Base-by-base conservation (phyloP, 2,113 vertebrate species). In the Prionailurus viverrinus region DNA sequence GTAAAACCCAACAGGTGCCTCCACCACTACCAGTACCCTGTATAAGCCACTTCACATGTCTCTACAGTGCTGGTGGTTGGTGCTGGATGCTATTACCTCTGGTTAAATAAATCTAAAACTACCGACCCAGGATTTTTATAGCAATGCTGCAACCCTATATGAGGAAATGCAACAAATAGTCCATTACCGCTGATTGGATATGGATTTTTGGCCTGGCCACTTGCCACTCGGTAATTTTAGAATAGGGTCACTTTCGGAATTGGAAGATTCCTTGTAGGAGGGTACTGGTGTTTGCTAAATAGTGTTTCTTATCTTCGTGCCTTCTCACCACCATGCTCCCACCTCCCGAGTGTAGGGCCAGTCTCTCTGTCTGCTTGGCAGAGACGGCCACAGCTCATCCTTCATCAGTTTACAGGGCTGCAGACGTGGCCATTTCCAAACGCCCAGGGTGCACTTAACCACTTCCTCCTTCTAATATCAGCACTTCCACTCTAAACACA, bases 161-260 rank as follows among this genome's bases (percentile, higher is more conserved):
- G 55, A 95, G 84, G 92, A 96, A 89, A 95, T 92, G 91, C 83
- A 90, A 91, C 93, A 93, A 80, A 96, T 55, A 78, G 78, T 93
- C 96, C 97, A 92, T 97, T 95, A 91, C 94, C 61, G 48, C 95
- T 93, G 97, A 96, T 79, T 97, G 93, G 97, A 89, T 93, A 96
- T 97, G 90, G 96, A 94, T 97, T 97, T 98, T 92, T 94, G 93
- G 89, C 91, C 84, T 96, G 96, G 95, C 83, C 82, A 55, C 84
- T 74, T 97, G 93, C 95, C 97, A 97, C 71, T 88, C 93, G 71
- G 91, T 97, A 95, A 97, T 97, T 98, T 98, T 97, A 97, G 97
- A 97, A 93, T 90, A 91, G 92, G 94, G 92, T 96, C 97, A 96
- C 93, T 96, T 93, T 98, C 25, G 29, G 66, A 96, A 88, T 93